These are phyloP conservation scores for Thera britannica DNA, from an alignment of 2,888 invertebrate genomes.

Conservation along the genomic window DNA sequence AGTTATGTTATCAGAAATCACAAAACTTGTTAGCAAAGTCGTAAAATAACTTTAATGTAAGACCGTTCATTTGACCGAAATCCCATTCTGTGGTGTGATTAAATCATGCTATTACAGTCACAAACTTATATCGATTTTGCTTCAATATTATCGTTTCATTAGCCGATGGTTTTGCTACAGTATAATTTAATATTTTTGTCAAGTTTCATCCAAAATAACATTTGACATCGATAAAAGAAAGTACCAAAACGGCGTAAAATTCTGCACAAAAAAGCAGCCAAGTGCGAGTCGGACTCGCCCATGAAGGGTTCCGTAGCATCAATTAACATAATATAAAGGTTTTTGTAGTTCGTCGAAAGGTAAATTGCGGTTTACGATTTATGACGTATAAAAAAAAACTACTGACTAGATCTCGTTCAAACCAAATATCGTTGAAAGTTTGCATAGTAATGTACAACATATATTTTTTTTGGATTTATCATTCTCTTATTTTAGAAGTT, in stretches of 20 bases:
- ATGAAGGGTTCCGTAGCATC: too few relatives aligned
- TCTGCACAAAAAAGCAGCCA: too few relatives aligned
- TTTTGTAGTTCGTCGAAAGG: too few relatives aligned
- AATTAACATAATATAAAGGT: too few relatives aligned
- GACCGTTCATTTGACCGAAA: constrained; percentile 57
- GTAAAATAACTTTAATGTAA: constrained; percentile 70
- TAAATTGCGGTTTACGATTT: too few relatives aligned
- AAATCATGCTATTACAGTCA: constrained; percentile 38
- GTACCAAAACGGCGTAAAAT: not conserved
- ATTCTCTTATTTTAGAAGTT: too few relatives aligned
- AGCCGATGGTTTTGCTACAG: not conserved
- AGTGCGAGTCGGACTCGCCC: too few relatives aligned
- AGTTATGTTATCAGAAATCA: constrained; percentile 68
- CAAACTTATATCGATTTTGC: constrained; percentile 9
- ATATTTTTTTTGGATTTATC: too few relatives aligned
- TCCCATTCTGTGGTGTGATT: constrained; percentile 48
- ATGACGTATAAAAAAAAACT: too few relatives aligned
- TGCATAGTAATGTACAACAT: too few relatives aligned
- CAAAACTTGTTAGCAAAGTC: constrained; percentile 69
- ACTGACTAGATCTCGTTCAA: too few relatives aligned
- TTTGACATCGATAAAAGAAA: not conserved
- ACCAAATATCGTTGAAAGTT: too few relatives aligned
- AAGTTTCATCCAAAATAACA: not conserved
- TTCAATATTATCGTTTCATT: constrained; percentile 15
- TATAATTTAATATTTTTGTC: not conserved